Conservation (phyloP, 2,888 invertebrate species). For the Orthosia gothica region DNA sequence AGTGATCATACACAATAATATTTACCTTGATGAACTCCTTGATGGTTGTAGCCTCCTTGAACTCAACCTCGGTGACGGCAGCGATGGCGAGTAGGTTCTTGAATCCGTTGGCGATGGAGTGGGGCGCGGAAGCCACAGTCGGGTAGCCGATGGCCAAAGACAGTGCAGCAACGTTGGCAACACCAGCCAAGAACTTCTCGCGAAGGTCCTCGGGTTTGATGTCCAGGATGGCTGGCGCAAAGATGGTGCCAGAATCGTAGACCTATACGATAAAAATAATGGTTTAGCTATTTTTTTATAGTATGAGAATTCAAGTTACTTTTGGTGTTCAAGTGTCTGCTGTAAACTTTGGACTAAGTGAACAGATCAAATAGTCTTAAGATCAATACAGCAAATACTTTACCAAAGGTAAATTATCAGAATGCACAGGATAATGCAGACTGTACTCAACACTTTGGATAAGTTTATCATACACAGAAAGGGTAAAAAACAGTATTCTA, state of each 20-base stretch:
- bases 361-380: constrained; percentile 50
- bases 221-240: constrained; percentile 99
- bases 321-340: constrained; percentile 54
- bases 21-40: constrained; percentile 97
- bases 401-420: constrained; percentile 91
- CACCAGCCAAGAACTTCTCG: constrained; percentile 97
- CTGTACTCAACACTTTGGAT: constrained; percentile 91
- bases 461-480: neutral
- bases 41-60: constrained; percentile 98
- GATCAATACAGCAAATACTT: constrained; percentile 70
- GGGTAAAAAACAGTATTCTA: neutral
- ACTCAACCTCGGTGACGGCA: constrained; percentile 98
- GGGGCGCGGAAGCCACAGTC: constrained; percentile 98
- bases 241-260: constrained; percentile 99
- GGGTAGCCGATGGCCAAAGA: constrained; percentile 99
- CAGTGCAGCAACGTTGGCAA: constrained; percentile 98
- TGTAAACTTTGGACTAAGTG: constrained; percentile 29
- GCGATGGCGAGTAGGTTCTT: constrained; percentile 99
- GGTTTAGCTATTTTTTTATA: neutral
- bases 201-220: constrained; percentile 99
- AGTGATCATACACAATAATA: neutral
- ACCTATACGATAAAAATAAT: constrained; percentile 89
- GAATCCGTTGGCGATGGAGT: constrained; percentile 99
- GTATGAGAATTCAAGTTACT: neutral
- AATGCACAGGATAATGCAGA: constrained; percentile 76